Base-by-base conservation (phyloP, 2,113 vertebrate genomes). In the Elachura formosa region DNA sequence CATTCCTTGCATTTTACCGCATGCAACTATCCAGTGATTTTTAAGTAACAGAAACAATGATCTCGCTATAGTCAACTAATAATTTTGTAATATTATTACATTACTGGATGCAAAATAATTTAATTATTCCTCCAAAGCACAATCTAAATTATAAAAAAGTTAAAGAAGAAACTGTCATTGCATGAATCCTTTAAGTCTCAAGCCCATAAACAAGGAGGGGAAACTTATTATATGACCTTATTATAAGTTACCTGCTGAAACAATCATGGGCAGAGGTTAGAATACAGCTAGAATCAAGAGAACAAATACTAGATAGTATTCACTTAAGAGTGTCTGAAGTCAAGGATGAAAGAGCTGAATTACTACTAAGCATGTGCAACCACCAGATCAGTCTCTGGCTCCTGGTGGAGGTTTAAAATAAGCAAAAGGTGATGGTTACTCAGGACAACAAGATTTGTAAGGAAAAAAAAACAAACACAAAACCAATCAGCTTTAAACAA, bases 141-240 rank as follows among this genome's bases (percentile, higher is more conserved):
- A 69, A 45, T 36, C 38, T 55, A 82, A 87, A 79, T 3, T 14
- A 41, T 19, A 8, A 16, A 26, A 54, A 31, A 11, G 6, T 33
- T 31, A 36, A 49, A 73, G 11, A 86, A 15, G 6, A 64, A 93
- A 38, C 4, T 21, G 12, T 14, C 59, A 3, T 36, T 41, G 41
- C 46, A 80, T 9, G 2, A 61, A 75, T 10, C 14, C 20, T 11
- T 58, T 34, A 31, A 86, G 45, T 52, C 16, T 4, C 20, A 34
- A 6, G 8, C 2, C 33, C 25, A 36, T 26, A 48, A 76, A 72
- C 43, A 45, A 33, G 5, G 4, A 1, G 3, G 1, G 2, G 5
- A 63, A 78, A 36, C 26, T 81, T 45, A 29, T 8, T 82, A 5
- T 38, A n/a, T 73, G 61, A 63, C 5, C 12, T 83, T 59, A 62